Percentiles rank a stretch among this genome's conserved stretches.
Conservation (phyloP, 2,113 vertebrate species). For the Petroica traversi region DNA sequence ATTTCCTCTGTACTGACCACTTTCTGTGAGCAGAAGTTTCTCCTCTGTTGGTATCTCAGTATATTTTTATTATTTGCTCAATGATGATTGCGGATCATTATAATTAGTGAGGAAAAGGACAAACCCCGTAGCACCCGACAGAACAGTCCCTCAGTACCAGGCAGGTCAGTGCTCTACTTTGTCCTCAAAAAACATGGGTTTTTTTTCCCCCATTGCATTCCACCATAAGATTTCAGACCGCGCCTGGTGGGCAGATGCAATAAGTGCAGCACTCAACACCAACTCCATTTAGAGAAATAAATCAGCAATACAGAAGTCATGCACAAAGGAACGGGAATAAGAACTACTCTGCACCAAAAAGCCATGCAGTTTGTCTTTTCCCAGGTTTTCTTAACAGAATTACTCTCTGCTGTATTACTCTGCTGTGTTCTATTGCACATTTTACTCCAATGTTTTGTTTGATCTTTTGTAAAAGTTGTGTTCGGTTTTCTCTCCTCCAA, state of each 20-base stretch:
- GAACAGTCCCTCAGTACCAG: background rate
- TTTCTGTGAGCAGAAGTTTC: background rate
- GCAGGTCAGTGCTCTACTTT: background rate
- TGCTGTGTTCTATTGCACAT: background rate
- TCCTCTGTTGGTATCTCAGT: background rate
- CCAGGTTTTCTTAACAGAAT: background rate
- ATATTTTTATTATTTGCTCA: background rate
- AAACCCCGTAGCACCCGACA: rapidly evolving
- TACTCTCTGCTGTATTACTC: background rate
- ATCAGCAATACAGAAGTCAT: background rate
- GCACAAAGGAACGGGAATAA: background rate
- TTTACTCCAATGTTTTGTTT: constrained; percentile 20
- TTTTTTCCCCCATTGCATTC: background rate
- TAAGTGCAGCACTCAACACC: background rate
- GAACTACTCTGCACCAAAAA: background rate
- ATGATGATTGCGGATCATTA: background rate
- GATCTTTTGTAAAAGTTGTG: constrained; percentile 10
- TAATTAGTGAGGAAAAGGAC: background rate
- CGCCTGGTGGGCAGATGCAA: background rate
- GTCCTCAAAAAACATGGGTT: background rate
- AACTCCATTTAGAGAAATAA: background rate
- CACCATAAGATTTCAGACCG: background rate
- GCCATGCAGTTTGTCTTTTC: background rate
- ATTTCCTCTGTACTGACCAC: background rate
- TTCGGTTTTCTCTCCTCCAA: constrained; percentile 32